Evolutionary conservation across 2,797 vertebrate species (phyloP), one percentile per base, ranked within the genome.

Genomic region (Gallinago nigripennis): DNA sequence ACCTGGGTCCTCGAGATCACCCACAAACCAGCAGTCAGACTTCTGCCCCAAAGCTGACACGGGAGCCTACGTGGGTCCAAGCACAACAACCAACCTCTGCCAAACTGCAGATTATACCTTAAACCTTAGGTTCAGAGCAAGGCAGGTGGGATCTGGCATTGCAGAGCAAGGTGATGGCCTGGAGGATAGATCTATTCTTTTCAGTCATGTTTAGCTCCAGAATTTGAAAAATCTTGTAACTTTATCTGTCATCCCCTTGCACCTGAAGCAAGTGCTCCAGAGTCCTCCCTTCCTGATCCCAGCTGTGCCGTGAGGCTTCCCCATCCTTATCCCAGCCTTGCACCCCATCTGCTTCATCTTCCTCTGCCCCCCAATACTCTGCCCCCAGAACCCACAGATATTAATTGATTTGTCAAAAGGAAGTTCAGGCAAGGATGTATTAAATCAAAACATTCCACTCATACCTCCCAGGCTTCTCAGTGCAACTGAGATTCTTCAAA

Each of bases 401-500:
- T 85, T 90, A 97, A 97, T 77, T 94, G 95, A 96, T 96, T 89
- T 20, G n/a, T 93, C 94, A 94, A 95, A 95, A 86, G 63, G 93
- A 88, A 89, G 78, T 82, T 89, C 39, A 64, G 82, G 75, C 83
- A 94, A 77, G 77, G 85, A 81, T 94, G 85, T 84, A 96, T 90
- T 93, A 95, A 97, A 97, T 96, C 77, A 92, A 92, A 98, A 96
- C 96, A 98, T 98, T 96, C 95, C 96, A 92, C 81, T 96, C 96
- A 93, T 97, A 94, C 92, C 97, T 94, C 82, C 70, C 8, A 43
- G 91, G 92, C 92, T 94, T 96, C 93, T 90, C 81, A 88, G 85
- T 88, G 93, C 84, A 96, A 92, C 54, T 61, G 48, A 94, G 86
- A 96, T 89, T 92, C 92, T 92, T 97, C 76, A 94, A 84, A 89